Conservation (phyloP, 2,113 vertebrate species). For the Oncorhynchus kisutch region DNA sequence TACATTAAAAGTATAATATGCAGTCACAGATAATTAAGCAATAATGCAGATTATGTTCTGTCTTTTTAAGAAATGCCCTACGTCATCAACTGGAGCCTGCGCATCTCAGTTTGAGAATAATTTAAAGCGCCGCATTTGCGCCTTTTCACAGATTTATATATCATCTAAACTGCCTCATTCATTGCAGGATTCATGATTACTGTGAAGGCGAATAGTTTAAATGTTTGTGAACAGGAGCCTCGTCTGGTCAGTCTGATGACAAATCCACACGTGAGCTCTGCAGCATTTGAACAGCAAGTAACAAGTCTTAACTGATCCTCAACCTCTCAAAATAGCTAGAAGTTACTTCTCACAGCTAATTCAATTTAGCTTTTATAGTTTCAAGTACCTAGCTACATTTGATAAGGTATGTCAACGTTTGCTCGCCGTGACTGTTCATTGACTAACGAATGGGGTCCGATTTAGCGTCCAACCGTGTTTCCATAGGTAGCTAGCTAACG, state of each 20-base stretch:
- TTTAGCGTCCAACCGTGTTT: too few relatives aligned
- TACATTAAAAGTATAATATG: too few relatives aligned
- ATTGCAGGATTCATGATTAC: too few relatives aligned
- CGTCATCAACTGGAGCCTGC: constrained; percentile 5
- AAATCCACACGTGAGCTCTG: constrained; percentile 46
- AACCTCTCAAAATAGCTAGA: neutral
- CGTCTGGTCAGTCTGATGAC: constrained; percentile 34
- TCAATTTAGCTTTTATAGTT: neutral
- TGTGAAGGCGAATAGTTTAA: too few relatives aligned
- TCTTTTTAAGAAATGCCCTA: neutral
- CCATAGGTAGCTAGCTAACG: too few relatives aligned
- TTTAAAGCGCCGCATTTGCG: neutral
- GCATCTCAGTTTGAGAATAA: neutral
- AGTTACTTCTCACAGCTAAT: neutral
- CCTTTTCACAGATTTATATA: constrained; percentile 2
- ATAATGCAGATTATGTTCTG: too few relatives aligned
- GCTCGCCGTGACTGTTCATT: too few relatives aligned
- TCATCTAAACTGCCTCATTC: neutral
- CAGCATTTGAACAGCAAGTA: neutral
- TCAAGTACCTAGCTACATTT: neutral
- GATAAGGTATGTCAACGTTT: too few relatives aligned
- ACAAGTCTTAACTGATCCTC: neutral
- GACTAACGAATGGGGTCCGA: too few relatives aligned
- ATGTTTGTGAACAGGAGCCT: rapidly evolving
- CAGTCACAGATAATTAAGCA: too few relatives aligned